Evolutionary conservation across 2,888 invertebrate species (phyloP), one percentile per base, ranked within the genome.

Genomic region (Scaptomyza flava): DNA sequence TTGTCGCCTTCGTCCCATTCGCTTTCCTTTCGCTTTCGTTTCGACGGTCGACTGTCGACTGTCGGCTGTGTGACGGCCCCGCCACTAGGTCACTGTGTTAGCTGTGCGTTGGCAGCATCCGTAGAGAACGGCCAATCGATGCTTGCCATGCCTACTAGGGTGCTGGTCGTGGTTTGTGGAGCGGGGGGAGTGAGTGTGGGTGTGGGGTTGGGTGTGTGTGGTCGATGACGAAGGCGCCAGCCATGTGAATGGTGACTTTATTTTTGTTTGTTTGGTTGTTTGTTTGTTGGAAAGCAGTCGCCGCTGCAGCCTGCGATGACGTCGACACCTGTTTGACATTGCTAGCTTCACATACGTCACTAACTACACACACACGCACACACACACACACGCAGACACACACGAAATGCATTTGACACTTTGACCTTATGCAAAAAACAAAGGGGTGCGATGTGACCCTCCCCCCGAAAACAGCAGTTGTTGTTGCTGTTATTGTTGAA

Each of bases 41-140:
- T 34, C 30, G 17, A 17, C 17, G 1, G 17, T 17, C 17, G 17
- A 1, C 17, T 17, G 17, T 34, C 48, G 30, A 12, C 69, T 46
- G 72, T 42, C 51, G 46, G 53, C 50, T 11, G 20, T 41, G 38
- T 14, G 50, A 8, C 76, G 80, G 72, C 63, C 56, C 85, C 80
- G 88, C 61, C 78, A 84, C 71, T 91, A 90, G 91, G 91, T 91
- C 91, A 91, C 85, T 91, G 90, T 91, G 91, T 90, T 91, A 91
- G 84, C 23, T 23, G 23, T 23, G 23, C 4, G 23, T 23, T 23
- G 23, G 23, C 87, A 90, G 88, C 83, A 68, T 72, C 77, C 70
- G 71, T 58, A 72, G 57, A 17, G 17, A 63, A 63, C 67, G 51
- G 57, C 56, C 54, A 74, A 72, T 68, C 75, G 63, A 74, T 68